Percentiles rank a stretch among this genome's conserved stretches.
Conservation (phyloP, 2,797 vertebrate genomes). For the Cottoperca gobio region DNA sequence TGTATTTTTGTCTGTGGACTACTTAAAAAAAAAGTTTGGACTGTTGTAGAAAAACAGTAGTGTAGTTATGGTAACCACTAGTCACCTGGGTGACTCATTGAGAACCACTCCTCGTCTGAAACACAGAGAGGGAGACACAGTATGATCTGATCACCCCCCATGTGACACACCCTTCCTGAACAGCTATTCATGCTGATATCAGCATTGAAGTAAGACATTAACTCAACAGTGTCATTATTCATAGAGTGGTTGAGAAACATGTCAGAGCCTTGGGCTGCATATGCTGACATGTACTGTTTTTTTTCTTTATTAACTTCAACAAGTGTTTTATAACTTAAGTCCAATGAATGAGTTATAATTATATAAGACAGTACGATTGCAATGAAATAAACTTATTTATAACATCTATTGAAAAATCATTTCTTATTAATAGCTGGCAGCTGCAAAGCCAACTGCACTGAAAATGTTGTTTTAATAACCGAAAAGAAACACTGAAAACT, state of each 20-base stretch:
- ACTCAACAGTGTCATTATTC: conserved; percentile 28
- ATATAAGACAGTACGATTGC: not conserved
- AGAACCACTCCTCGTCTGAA: conserved; percentile 65
- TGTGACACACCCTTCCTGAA: conserved; percentile 27
- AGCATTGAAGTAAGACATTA: conserved; percentile 4
- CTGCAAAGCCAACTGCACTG: not conserved
- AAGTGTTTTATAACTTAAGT: not conserved
- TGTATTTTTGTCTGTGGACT: not conserved
- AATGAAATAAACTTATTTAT: not conserved
- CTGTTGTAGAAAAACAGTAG: conserved; percentile 62
- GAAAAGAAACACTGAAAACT: too few species aligned
- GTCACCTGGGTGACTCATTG: conserved; percentile 67
- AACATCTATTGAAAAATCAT: not conserved
- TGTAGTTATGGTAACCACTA: conserved; percentile 54
- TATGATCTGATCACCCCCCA: conserved; percentile 12
- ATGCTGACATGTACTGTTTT: not conserved
- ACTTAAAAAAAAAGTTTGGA: not conserved
- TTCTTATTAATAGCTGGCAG: not conserved
- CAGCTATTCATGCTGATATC: conserved; percentile 48
- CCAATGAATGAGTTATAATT: not conserved
- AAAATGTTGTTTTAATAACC: not conserved
- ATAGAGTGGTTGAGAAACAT: not conserved
- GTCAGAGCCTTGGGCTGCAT: not conserved
- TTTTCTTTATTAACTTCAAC: not conserved
- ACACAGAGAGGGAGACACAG: not conserved